These are phyloP conservation scores for Clarias macrocephalus DNA, from an alignment of 2,113 vertebrate species.

Conservation along the genomic window DNA sequence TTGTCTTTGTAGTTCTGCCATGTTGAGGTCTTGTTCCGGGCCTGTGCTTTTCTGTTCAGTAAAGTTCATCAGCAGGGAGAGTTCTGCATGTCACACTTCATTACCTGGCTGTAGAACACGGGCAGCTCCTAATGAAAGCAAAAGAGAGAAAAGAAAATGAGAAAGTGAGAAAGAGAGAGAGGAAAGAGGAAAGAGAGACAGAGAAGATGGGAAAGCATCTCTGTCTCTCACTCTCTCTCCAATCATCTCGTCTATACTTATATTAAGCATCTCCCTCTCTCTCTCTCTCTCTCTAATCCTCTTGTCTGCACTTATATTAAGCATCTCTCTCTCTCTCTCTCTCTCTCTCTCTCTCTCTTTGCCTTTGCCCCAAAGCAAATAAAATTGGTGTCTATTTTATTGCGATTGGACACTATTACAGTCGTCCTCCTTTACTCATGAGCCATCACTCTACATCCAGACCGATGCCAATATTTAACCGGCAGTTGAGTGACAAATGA, in stretches of 20 bases:
- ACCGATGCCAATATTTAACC: neutral
- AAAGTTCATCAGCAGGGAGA: conserved; percentile 18
- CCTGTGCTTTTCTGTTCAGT: neutral
- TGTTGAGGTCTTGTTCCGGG: neutral
- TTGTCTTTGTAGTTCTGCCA: neutral
- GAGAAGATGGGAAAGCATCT: neutral
- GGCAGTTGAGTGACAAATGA: neutral
- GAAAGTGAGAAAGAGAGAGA: neutral
- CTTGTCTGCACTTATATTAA: neutral
- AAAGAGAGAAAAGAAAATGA: neutral
- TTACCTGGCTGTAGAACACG: conserved; percentile 20
- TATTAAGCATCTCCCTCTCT: neutral
- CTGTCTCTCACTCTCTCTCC: neutral
- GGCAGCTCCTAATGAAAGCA: neutral
- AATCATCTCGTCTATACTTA: neutral
- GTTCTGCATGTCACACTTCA: conserved; percentile 37
- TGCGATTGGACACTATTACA: neutral
- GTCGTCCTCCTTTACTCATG: neutral
- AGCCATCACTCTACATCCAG: neutral
- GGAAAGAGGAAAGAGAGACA: conserved; percentile 5
- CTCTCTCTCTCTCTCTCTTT: neutral
- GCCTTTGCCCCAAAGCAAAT: neutral
- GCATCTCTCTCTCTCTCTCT: neutral
- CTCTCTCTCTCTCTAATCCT: neutral
- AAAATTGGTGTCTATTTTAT: neutral